A percentile compares a stretch with the other conserved stretches of the same genome.
Evolutionary conservation across 2,888 invertebrate genomes (phyloP).

Genomic region (Acholoe squamosa): DNA sequence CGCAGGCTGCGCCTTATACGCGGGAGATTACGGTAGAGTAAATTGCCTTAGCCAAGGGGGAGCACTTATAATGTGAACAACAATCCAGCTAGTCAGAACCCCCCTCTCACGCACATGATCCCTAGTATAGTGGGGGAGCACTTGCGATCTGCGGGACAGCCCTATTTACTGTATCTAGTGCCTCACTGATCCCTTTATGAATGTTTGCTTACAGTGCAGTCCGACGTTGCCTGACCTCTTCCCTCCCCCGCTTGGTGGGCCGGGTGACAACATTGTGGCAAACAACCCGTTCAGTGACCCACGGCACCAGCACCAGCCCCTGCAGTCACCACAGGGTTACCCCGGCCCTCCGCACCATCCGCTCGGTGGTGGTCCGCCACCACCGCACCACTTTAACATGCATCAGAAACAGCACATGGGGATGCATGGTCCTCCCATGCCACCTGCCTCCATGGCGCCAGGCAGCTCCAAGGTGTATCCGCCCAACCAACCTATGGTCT

Average conservation of each 20-base stretch:
- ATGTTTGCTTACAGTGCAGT: conserved; percentile 42
- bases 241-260: conserved; percentile 55
- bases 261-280: conserved; percentile 54
- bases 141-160: no score
- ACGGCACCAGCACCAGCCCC: conserved; percentile 16
- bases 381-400: conserved; percentile 36
- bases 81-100: no score
- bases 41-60: no score
- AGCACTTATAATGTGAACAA: no score
- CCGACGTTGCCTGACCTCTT: conserved; percentile 59
- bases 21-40: no score
- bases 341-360: conserved; percentile 14
- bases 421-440: conserved; percentile 55
- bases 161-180: no score
- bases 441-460: conserved; percentile 37
- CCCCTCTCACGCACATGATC: no score
- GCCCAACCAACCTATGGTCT: conserved; percentile 97
- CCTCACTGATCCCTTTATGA: no score
- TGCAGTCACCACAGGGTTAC: conserved; percentile 52
- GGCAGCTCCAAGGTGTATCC: conserved; percentile 88
- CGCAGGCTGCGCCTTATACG: no score
- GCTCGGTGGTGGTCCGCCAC: not conserved
- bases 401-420: conserved; percentile 52
- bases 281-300: conserved; percentile 58
- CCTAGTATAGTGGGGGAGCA: no score